Percentiles rank a stretch among this genome's conserved stretches.
Evolutionary conservation across 2,888 invertebrate species (phyloP).

Genomic region (Holacanthella duospinosa): DNA sequence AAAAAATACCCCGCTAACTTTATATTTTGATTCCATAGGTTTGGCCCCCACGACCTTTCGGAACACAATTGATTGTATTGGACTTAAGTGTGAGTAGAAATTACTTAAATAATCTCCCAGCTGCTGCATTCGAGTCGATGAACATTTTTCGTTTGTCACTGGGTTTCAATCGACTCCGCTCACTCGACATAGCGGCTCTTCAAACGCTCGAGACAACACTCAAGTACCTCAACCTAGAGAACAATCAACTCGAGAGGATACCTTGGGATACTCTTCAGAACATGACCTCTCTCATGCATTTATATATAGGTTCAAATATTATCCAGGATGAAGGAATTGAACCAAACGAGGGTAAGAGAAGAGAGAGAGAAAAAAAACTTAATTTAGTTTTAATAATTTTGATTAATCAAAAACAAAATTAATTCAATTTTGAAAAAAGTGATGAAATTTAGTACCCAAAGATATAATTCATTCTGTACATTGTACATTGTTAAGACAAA

Average conservation of each 20-base stretch:
- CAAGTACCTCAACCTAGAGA: constrained; percentile 63
- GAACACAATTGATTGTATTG: constrained; percentile 52
- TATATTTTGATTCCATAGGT: too few species aligned
- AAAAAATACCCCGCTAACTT: too few species aligned
- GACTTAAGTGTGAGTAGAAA: constrained; percentile 75
- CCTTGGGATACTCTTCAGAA: constrained; percentile 61
- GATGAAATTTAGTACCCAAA: too few species aligned
- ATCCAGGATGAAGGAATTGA: constrained; percentile 30
- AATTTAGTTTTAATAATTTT: background rate
- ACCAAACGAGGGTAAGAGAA: too few species aligned
- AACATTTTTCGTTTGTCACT: constrained; percentile 60
- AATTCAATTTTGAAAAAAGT: too few species aligned
- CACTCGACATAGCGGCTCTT: constrained; percentile 62
- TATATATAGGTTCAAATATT: constrained; percentile 35
- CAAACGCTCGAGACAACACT: constrained; percentile 60
- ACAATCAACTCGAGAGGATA: constrained; percentile 62
- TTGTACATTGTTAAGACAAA: too few species aligned
- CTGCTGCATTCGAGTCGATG: constrained; percentile 57
- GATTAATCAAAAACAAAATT: background rate
- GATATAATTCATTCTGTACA: too few species aligned
- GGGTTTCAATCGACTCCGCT: constrained; percentile 78
- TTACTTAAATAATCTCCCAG: constrained; percentile 56
- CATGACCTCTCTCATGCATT: constrained; percentile 56
- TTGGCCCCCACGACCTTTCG: constrained; percentile 32
- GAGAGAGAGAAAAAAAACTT: constrained; percentile 27